phyloP scores from a whole-genome alignment of 2,888 invertebrate genomes.

The Odontocolon sp. region DNA sequence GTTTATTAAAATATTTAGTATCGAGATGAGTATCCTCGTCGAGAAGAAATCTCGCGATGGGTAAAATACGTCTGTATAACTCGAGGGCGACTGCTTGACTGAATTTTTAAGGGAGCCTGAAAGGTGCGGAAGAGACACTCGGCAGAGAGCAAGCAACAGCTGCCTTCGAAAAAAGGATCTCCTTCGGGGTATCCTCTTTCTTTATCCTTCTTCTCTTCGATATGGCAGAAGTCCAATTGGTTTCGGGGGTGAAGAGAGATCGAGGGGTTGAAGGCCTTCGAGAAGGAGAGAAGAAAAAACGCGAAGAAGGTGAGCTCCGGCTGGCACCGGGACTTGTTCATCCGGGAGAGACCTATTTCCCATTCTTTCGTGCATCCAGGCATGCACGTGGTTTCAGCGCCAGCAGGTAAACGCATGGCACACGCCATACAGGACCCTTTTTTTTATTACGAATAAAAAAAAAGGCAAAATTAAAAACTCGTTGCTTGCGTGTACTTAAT shows the following conservation, averaged over 20 bases:
- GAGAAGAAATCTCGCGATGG: neutral
- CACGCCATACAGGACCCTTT: conserved; percentile 28
- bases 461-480: too few species aligned
- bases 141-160: conserved; percentile 61
- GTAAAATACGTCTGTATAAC: conserved; percentile 59
- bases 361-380: conserved; percentile 16
- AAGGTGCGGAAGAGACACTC: conserved; percentile 35
- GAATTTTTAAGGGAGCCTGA: conserved; percentile 61
- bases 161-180: conserved; percentile 69
- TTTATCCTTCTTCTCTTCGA: neutral
- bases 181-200: conserved; percentile 57
- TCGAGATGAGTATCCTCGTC: neutral
- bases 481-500: too few species aligned
- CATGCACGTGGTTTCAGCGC: conserved; percentile 38
- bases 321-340: conserved; percentile 31
- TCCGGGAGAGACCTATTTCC: conserved; percentile 10
- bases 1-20: neutral
- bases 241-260: neutral
- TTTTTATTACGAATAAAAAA: too few species aligned
- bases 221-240: conserved; percentile 18
- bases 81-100: conserved; percentile 68
- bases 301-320: conserved; percentile 23
- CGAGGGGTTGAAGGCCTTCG: conserved; percentile 8
- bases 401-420: conserved; percentile 58
- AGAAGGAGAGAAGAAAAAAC: conserved; percentile 19